Evolutionary conservation across 2,797 vertebrate genomes (phyloP).

Genomic region (Denticeps clupeoides): DNA sequence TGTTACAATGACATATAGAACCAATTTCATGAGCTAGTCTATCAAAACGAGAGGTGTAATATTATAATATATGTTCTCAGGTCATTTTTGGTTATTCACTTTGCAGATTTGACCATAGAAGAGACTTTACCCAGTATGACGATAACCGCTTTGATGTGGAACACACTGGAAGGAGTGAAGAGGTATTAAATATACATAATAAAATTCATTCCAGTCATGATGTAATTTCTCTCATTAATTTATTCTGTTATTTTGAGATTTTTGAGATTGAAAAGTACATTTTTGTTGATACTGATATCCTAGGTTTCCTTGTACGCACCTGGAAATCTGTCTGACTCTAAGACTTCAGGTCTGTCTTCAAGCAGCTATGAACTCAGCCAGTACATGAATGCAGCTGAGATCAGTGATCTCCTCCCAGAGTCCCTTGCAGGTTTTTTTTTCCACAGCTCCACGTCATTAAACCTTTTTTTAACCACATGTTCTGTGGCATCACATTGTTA

Average conservation of each 20-base stretch:
- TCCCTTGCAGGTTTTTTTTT: constrained; percentile 41
- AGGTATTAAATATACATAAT: neutral
- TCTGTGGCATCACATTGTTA: neutral
- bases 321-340: constrained; percentile 56
- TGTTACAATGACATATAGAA: too few relatives aligned
- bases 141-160: constrained; percentile 21
- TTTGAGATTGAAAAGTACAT: neutral
- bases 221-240: neutral
- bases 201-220: neutral
- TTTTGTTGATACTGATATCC: neutral
- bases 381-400: constrained; percentile 63
- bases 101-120: constrained; percentile 37
- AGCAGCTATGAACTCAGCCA: constrained; percentile 79
- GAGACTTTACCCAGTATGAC: constrained; percentile 26
- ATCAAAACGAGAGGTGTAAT: too few relatives aligned
- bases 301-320: constrained; percentile 33
- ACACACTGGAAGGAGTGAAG: constrained; percentile 15
- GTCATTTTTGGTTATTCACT: neutral
- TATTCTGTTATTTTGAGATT: neutral
- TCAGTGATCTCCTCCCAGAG: neutral
- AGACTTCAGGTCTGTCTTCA: constrained; percentile 71
- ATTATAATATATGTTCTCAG: too few relatives aligned
- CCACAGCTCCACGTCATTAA: too few relatives aligned
- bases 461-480: too few relatives aligned
- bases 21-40: too few relatives aligned